Percentiles rank a stretch among this genome's conserved stretches.
Conservation (phyloP, 1,140 invertebrate genomes). For the Drosophila novamexicana region DNA sequence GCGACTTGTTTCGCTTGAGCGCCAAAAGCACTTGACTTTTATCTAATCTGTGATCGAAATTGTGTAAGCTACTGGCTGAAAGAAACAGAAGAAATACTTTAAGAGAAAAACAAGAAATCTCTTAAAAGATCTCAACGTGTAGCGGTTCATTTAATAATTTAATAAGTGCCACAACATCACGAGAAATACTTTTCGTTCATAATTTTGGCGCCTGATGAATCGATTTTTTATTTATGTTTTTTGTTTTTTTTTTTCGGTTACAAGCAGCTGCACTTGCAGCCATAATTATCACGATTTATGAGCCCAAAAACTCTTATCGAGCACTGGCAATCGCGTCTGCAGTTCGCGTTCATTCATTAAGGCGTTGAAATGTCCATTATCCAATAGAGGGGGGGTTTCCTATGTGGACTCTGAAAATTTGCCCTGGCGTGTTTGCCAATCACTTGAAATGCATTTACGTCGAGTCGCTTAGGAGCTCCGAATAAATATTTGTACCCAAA, state of each 20-base stretch:
- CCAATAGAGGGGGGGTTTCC: slow-evolving; percentile 27
- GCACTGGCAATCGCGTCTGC: slow-evolving; percentile 53
- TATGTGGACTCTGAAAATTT: slow-evolving; percentile 36
- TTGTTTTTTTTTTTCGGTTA: background rate
- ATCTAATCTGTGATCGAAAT: slow-evolving; percentile 74
- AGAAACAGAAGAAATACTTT: slow-evolving; percentile 7
- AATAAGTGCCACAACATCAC: slow-evolving; percentile 71
- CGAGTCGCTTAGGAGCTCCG: slow-evolving; percentile 4
- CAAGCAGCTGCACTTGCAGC: slow-evolving; percentile 54
- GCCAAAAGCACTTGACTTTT: slow-evolving; percentile 43
- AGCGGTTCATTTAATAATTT: slow-evolving; percentile 77
- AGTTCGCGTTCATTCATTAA: slow-evolving; percentile 41
- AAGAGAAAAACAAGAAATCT: slow-evolving; percentile 15
- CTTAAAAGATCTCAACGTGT: slow-evolving; percentile 40
- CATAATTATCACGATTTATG: slow-evolving; percentile 80
- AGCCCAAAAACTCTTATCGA: slow-evolving; percentile 61
- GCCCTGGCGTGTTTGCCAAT: slow-evolving; percentile 64
- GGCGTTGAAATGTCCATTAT: slow-evolving; percentile 66
- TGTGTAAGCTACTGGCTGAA: slow-evolving; percentile 58
- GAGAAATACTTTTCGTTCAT: slow-evolving; percentile 37
- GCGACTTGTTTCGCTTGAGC: slow-evolving; percentile 56
- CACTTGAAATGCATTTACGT: slow-evolving; percentile 74
- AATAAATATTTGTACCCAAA: slow-evolving; percentile 51
- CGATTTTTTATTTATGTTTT: background rate
- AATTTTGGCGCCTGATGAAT: slow-evolving; percentile 18